phyloP scores from a whole-genome alignment of 2,888 invertebrate genomes.

The Caradrina kadenii region DNA sequence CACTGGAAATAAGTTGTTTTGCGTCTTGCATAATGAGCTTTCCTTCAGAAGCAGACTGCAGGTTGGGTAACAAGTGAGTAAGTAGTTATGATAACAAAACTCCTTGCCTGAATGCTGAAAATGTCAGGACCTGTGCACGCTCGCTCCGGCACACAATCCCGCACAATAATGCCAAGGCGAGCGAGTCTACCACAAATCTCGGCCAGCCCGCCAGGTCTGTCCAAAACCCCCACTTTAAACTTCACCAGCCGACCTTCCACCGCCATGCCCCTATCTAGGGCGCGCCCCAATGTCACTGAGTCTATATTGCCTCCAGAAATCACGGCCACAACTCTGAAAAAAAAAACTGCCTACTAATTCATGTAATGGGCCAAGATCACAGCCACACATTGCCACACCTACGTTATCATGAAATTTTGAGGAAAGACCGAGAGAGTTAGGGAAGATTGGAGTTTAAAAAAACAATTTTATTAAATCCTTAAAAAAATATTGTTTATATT shows the following conservation, averaged over 20 bases:
- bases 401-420: no score
- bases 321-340: slow-evolving; percentile 93
- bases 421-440: no score
- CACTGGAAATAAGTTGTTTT: no score
- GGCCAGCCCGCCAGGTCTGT: slow-evolving; percentile 96
- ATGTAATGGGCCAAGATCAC: neutral
- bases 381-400: neutral
- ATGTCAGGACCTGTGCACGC: slow-evolving; percentile 98
- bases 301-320: slow-evolving; percentile 97
- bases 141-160: slow-evolving; percentile 98
- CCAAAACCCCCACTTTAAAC: slow-evolving; percentile 92
- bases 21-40: no score
- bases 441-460: no score
- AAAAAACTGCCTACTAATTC: neutral
- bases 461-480: no score
- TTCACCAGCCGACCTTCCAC: slow-evolving; percentile 94
- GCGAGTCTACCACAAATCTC: slow-evolving; percentile 94
- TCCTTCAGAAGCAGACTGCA: no score
- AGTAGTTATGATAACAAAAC: neutral
- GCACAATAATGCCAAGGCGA: slow-evolving; percentile 94
- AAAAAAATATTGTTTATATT: no score
- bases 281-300: slow-evolving; percentile 96
- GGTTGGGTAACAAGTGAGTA: no score
- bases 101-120: slow-evolving; percentile 87
- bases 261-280: slow-evolving; percentile 96